Base-by-base conservation (phyloP, 2,797 vertebrate species). In the Taenioides sp. region DNA sequence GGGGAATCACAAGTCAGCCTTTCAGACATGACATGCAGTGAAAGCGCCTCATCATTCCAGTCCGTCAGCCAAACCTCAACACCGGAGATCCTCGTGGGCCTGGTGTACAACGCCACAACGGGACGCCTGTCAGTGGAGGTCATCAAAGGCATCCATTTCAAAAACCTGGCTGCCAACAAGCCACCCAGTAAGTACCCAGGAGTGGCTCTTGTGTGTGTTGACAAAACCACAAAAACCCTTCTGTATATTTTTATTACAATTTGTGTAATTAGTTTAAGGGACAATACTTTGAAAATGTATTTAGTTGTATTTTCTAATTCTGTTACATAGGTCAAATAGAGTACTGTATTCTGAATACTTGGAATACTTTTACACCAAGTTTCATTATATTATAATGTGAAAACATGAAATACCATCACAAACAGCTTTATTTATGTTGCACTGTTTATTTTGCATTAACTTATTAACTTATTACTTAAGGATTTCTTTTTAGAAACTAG, bases 101-200 rank as follows among this genome's bases (percentile, higher is more conserved):
- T 99, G 79, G 94, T 98, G 80, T 99, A 99, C 93, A 99, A 98
- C 0, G 97, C 97, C 90, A 98, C 97, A 11, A 99, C 97, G 17
- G 98, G 98, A 83, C 96, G 97, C 75, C 95, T 99, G 70, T 97
- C 98, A 2, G 97, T 98, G 84, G 97, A 99, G 93, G 92, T 99
- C 92, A 98, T 99, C 92, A 99, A 97, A 94, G 98, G 98, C 90
- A 98, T 97, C 92, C 97, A 98, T 91, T 99, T 99, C 93, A 99
- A 96, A 93, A 97, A 98, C 91, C 91, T 99, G 88, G 93, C 97
- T 82, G 95, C 95, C 75, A 98, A 97, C 94, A 98, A 97, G 94
- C 96, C 97, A 93, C 97, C 97, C 93, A 97, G 98, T 99, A 96
- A 98, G 97, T 97, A 93, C 84, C 87, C 89, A 89, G 80, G 76